These are phyloP conservation scores for Brachionichthys hirsutus DNA, from an alignment of 2,113 vertebrate species.

Conservation along the genomic window DNA sequence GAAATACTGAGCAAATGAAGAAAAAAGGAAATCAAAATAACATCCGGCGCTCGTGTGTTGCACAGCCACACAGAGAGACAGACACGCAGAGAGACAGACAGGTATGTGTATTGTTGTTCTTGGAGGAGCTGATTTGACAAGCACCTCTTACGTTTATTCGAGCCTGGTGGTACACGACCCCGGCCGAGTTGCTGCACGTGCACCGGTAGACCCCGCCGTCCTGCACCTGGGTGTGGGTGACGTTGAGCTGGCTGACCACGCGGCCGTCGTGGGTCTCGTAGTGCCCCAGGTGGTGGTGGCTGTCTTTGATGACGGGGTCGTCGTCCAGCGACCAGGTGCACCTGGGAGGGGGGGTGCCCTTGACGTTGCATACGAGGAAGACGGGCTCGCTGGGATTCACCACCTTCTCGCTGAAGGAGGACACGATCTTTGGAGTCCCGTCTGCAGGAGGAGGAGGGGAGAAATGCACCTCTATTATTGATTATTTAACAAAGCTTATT, in stretches of 20 bases:
- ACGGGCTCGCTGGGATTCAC: constrained; percentile 93
- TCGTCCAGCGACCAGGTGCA: constrained; percentile 95
- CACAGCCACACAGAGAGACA: constrained; percentile 34
- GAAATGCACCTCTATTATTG: too few relatives aligned
- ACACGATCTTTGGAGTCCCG: constrained; percentile 96
- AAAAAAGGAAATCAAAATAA: constrained; percentile 5
- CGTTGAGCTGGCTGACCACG: constrained; percentile 96
- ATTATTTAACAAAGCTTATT: too few relatives aligned
- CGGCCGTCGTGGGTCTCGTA: constrained; percentile 92
- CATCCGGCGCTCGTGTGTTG: constrained; percentile 3
- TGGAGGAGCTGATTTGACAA: constrained; percentile 99
- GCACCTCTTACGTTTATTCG: constrained; percentile 99
- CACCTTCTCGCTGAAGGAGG: constrained; percentile 97
- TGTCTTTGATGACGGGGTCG: constrained; percentile 91
- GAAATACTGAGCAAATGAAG: neutral
- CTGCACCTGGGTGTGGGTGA: constrained; percentile 92
- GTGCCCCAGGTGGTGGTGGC: constrained; percentile 92
- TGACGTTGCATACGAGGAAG: constrained; percentile 94
- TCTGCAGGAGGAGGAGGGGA: constrained; percentile 84
- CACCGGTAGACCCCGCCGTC: constrained; percentile 98
- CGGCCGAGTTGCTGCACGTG: constrained; percentile 97
- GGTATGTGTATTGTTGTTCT: constrained; percentile 80
- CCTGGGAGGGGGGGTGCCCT: constrained; percentile 91
- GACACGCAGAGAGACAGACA: constrained; percentile 60
- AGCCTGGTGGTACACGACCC: constrained; percentile 99